phyloP scores from a whole-genome alignment of 2,113 vertebrate genomes.

The Indicator indicator region DNA sequence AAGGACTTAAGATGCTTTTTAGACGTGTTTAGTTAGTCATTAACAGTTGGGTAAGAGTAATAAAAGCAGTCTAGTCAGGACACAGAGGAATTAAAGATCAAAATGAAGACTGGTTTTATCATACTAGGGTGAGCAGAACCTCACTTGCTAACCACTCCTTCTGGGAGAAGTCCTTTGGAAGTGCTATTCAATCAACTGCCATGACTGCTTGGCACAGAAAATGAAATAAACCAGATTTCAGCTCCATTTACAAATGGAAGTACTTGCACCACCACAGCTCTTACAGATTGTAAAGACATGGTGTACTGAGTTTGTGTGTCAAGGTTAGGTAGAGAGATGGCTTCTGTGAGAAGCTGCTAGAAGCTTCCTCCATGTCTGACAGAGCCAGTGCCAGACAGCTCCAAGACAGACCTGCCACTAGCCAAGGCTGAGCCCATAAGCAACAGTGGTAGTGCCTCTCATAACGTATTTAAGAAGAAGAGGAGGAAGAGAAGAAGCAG shows the following conservation, averaged over 20 bases:
- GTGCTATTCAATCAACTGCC: background rate
- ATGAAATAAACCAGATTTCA: background rate
- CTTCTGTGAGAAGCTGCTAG: background rate
- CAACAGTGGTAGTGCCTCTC: background rate
- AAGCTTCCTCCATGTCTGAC: background rate
- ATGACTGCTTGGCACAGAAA: background rate
- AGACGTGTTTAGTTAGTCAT: background rate
- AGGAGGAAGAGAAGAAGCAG: too few relatives aligned
- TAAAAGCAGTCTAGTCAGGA: background rate
- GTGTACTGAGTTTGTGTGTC: background rate
- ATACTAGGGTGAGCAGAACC: background rate
- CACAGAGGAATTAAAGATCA: background rate
- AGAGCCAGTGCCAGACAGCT: background rate
- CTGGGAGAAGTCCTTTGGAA: background rate
- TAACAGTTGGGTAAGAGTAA: background rate
- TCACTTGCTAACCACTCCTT: background rate
- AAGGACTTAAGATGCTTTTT: background rate
- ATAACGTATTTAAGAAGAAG: background rate
- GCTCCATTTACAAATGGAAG: background rate
- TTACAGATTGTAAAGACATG: background rate
- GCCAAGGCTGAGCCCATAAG: background rate
- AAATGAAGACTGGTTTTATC: background rate
- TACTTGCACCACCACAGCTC: background rate
- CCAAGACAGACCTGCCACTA: background rate
- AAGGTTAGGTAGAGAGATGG: background rate